A percentile compares a stretch with the other conserved stretches of the same genome.
phyloP scores from a whole-genome alignment of 2,113 vertebrate species.

The Synchiropus splendidus region DNA sequence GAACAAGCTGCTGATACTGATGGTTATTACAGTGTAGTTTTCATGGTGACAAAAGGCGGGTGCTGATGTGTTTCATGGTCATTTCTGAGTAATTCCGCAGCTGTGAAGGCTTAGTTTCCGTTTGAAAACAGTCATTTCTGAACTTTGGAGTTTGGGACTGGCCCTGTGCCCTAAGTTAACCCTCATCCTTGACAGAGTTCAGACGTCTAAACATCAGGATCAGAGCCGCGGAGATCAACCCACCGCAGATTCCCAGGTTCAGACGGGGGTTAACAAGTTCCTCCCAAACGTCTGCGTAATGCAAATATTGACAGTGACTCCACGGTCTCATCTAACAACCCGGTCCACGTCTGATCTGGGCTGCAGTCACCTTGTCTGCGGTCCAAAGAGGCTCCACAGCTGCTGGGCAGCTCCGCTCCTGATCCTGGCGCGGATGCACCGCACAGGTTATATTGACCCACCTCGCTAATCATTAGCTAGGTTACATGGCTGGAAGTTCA shows the following conservation, averaged over 20 bases:
- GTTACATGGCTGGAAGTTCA: slow-evolving; percentile 4
- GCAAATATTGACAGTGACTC: slow-evolving; percentile 58
- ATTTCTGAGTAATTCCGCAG: neutral
- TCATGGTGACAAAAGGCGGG: too few species aligned
- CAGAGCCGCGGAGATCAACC: neutral
- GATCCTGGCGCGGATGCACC: slow-evolving; percentile 20
- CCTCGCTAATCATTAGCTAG: slow-evolving; percentile 22
- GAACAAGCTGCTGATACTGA: too few species aligned
- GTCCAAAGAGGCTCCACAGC: slow-evolving; percentile 18
- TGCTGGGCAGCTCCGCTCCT: slow-evolving; percentile 14
- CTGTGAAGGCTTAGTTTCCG: neutral
- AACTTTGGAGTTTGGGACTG: neutral
- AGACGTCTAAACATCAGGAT: slow-evolving; percentile 18
- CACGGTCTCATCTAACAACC: slow-evolving; percentile 27
- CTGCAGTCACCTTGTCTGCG: slow-evolving; percentile 13
- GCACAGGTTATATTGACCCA: slow-evolving; percentile 13
- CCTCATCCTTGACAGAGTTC: slow-evolving; percentile 16
- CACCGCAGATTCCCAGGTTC: slow-evolving; percentile 6
- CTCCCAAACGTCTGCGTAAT: slow-evolving; percentile 23
- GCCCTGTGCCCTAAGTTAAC: slow-evolving; percentile 18
- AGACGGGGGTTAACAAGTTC: slow-evolving; percentile 38
- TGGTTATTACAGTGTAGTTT: too few species aligned
- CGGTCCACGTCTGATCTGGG: slow-evolving; percentile 20
- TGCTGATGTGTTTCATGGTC: too few species aligned
- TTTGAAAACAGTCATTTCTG: neutral